Evolutionary conservation across 2,113 vertebrate genomes (phyloP).

Genomic region (Candoia aspera): DNA sequence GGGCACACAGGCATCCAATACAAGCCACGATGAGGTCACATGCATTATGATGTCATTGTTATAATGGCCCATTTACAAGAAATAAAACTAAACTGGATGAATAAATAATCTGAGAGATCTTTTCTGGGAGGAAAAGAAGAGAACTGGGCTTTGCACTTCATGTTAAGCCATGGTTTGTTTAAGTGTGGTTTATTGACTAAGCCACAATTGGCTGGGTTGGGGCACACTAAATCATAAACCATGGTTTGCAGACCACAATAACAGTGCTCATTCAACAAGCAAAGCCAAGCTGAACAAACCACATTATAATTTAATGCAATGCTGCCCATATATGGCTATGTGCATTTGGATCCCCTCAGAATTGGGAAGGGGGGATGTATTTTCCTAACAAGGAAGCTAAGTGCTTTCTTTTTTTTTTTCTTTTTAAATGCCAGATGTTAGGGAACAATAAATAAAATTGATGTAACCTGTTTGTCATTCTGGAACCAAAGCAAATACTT

Average conservation of each 20-base stretch:
- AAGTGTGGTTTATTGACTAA: background rate
- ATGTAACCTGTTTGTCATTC: background rate
- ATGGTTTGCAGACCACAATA: background rate
- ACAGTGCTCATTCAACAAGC: background rate
- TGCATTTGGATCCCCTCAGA: background rate
- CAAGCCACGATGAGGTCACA: background rate
- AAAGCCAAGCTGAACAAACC: background rate
- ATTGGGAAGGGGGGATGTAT: background rate
- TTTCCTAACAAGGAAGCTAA: constrained; percentile 1
- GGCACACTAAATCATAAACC: background rate
- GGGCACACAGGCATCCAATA: background rate
- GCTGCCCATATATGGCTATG: background rate
- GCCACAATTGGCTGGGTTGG: background rate
- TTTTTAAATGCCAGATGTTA: background rate
- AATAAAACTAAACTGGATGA: background rate
- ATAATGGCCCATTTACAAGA: background rate
- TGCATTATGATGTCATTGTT: background rate
- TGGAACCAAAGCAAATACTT: background rate
- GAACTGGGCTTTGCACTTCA: background rate
- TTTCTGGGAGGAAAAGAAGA: background rate
- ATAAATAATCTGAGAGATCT: background rate
- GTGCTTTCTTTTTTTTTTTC: background rate
- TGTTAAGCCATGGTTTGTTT: background rate
- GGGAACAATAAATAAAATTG: background rate
- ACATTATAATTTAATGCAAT: background rate